Base-by-base conservation (phyloP, 1,140 invertebrate genomes). In the Drosophila sturtevanti region DNA sequence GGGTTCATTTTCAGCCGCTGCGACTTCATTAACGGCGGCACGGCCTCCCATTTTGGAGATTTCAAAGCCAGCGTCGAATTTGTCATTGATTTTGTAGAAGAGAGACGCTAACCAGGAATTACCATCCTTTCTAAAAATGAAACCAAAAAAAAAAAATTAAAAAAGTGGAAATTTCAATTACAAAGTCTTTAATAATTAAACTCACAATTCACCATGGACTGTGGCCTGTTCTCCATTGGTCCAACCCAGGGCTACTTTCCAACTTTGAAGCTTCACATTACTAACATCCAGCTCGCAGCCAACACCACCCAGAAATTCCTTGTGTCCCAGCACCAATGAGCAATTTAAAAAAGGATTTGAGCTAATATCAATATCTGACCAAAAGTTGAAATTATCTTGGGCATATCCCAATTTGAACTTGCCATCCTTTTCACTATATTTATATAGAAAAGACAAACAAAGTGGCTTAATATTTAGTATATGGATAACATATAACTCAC, bases 161-260 rank as follows among this genome's bases (percentile, higher is more conserved):
- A 5, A 10, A 12, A 2, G 14, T 22, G n/a, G n/a, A 3, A 0
- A 56, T 18, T 48, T 3, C 48, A 18, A 62, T 10, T 22, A 1
- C 7, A 11, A 1, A 10, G 12, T 9, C 11, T 5, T 4, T 0
- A 1, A 3, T 4, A 0, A n/a, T 24, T 4, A 0, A 1, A 72
- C 85, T 80, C 70, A 89, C 84, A 84, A 11, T 67, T 89, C 84
- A 2, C 11, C 77, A 35, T 84, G 84, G 0, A 89, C 4, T 14
- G 73, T 73, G n/a, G 63, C 56, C 0, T 48, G 14, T 1, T 89
- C 84, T 6, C 52, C 54, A 18, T 89, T 72, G 4, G 31, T 6
- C 68, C 68, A 89, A 12, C 84, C 84, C 10, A 89, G 22, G 0
- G 84, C 79, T 3, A 85, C 18, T 12, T 68, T 82, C 79, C 65